These are phyloP conservation scores for Cinclus mexicanus DNA, from an alignment of 2,113 vertebrate species.

Conservation along the genomic window DNA sequence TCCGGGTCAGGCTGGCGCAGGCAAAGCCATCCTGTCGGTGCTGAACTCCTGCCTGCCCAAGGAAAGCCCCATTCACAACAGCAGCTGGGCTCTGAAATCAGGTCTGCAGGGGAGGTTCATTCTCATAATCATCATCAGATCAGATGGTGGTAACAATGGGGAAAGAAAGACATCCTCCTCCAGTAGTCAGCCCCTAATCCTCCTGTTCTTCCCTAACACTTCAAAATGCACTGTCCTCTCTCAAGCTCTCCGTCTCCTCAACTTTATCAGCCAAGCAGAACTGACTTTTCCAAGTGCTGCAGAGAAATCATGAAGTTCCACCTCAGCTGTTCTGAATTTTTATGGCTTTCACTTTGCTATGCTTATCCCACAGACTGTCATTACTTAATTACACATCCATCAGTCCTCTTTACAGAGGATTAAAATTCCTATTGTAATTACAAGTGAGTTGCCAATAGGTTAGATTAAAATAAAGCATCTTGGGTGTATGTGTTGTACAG, in stretches of 20 bases:
- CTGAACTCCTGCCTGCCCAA: neutral
- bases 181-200: neutral
- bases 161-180: neutral
- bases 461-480: neutral
- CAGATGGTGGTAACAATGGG: neutral
- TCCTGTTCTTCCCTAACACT: neutral
- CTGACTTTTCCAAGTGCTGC: neutral
- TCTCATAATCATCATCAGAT: neutral
- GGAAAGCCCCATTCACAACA: neutral
- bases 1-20: neutral
- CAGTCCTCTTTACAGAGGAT: neutral
- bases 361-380: neutral
- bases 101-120: neutral
- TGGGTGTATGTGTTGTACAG: neutral
- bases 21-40: neutral
- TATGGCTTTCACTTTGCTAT: neutral
- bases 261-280: neutral
- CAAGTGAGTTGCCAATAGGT: neutral
- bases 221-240: neutral
- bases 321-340: neutral
- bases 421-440: conserved; percentile 35
- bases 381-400: conserved; percentile 1
- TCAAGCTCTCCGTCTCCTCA: neutral
- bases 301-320: neutral
- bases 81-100: neutral